Evolutionary conservation across 2,888 invertebrate genomes (phyloP).

Genomic region (Cancer borealis): DNA sequence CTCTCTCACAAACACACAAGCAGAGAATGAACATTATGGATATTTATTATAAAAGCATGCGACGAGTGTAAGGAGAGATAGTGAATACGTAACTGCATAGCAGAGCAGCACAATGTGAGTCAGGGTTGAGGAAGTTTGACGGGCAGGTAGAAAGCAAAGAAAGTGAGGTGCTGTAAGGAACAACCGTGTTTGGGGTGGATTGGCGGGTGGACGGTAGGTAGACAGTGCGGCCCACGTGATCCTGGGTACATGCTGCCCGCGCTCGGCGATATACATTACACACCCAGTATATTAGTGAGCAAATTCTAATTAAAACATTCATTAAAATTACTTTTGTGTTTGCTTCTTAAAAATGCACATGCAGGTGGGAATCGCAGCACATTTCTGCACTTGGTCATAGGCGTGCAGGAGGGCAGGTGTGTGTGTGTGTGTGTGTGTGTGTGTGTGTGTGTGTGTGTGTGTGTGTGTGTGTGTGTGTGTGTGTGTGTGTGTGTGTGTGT

Average conservation of each 20-base stretch:
- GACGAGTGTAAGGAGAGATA: too few species aligned
- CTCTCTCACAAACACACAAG: too few species aligned
- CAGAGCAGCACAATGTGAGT: too few species aligned
- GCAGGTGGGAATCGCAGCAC: constrained; percentile 50
- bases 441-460: constrained; percentile 47
- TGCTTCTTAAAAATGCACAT: constrained; percentile 50
- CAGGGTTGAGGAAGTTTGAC: too few species aligned
- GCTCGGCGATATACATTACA: constrained; percentile 51
- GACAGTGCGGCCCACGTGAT: neutral
- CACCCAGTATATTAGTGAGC: constrained; percentile 61
- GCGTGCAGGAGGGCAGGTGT: neutral
- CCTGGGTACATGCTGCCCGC: neutral
- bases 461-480: constrained; percentile 29
- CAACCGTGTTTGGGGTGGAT: too few species aligned
- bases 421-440: constrained; percentile 38
- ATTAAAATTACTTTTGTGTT: constrained; percentile 64
- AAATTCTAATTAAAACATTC: constrained; percentile 65
- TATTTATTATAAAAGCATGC: too few species aligned
- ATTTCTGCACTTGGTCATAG: constrained; percentile 36
- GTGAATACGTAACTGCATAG: too few species aligned
- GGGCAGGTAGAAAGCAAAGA: too few species aligned
- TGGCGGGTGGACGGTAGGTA: too few species aligned
- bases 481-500: constrained; percentile 24
- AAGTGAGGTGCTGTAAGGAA: too few species aligned
- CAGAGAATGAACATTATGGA: too few species aligned